Conservation (phyloP, 1,140 invertebrate species). For the Adelges cooleyi region DNA sequence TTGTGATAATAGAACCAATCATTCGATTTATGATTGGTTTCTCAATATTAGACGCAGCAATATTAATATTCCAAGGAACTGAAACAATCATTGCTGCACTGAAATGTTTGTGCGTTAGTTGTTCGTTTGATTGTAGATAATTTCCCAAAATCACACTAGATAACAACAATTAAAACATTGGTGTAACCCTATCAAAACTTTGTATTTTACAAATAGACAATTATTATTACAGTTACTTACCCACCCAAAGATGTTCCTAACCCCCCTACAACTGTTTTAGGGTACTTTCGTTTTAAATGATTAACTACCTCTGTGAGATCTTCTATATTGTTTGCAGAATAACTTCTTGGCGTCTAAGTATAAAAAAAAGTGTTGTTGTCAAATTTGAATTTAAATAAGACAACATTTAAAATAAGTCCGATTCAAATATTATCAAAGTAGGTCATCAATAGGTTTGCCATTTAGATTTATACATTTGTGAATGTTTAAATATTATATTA, state of each 20-base stretch:
- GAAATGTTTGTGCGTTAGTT: constrained; percentile 44
- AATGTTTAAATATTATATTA: too few species aligned
- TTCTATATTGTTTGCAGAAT: constrained; percentile 69
- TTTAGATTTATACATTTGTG: too few species aligned
- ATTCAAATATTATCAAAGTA: too few species aligned
- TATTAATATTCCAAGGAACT: constrained; percentile 68
- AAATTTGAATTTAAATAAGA: background rate
- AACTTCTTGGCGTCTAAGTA: constrained; percentile 62
- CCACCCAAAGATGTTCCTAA: constrained; percentile 75
- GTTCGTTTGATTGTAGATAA: constrained; percentile 56
- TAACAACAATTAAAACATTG: constrained; percentile 24
- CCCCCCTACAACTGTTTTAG: constrained; percentile 55
- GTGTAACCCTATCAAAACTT: background rate
- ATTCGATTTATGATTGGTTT: constrained; percentile 61
- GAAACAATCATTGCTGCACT: constrained; percentile 67
- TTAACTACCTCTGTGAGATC: constrained; percentile 65
- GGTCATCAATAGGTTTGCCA: too few species aligned
- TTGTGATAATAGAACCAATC: constrained; percentile 63
- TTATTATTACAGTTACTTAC: constrained; percentile 32
- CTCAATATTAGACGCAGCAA: constrained; percentile 59
- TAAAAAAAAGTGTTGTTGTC: constrained; percentile 28
- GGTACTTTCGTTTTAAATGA: constrained; percentile 51
- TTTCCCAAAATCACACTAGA: constrained; percentile 58
- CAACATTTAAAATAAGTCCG: too few species aligned
- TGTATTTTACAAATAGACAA: background rate